Evolutionary conservation across 2,797 vertebrate genomes (phyloP), one percentile per base, ranked within the genome.

Genomic region (Falco naumanni): DNA sequence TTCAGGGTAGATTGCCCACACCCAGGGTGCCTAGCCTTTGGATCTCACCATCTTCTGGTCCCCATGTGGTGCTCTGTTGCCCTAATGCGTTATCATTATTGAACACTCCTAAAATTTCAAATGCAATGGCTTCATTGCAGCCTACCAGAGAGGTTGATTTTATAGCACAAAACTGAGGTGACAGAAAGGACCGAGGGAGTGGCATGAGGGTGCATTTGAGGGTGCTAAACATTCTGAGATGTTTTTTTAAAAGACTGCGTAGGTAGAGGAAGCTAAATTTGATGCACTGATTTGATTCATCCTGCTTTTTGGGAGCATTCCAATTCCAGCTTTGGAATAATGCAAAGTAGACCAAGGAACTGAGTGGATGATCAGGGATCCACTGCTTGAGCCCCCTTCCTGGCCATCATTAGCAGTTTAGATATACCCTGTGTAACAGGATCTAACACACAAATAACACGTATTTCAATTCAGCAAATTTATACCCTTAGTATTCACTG

Each of bases 191-290:
- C 29, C 2, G 0, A 84, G 60, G 33, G 10, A 65, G 37, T 65
- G 82, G 33, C 63, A 51, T 13, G 34, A 84, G 61, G 33, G 63
- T 76, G n/a, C 37, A 76, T 64, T 51, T 68, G 45, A 79, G 88
- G 86, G 88, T 37, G 16, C 47, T 77, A 69, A 93, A 57, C 13
- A 65, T 48, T 65, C 68, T 85, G 43, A 92, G 63, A 26, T 4
- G 51, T 45, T 28, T 64, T 87, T 93, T 85, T 31, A 16, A 76
- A 91, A 82, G 84, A 39, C 16, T 74, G 68, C 1, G 83, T 90
- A 77, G 72, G 64, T 54, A 84, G 86, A 81, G 39, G 60, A 88
- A 86, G 64, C 64, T 93, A 83, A 88, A 92, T 93, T 86, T 77
- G 56, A 80, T 74, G 64, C 51, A 59, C 43, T 70, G 41, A 31